Evolutionary conservation across 1,140 invertebrate species (phyloP), one percentile per base, ranked within the genome.

Genomic region (Lordiphosa stackelbergi): DNA sequence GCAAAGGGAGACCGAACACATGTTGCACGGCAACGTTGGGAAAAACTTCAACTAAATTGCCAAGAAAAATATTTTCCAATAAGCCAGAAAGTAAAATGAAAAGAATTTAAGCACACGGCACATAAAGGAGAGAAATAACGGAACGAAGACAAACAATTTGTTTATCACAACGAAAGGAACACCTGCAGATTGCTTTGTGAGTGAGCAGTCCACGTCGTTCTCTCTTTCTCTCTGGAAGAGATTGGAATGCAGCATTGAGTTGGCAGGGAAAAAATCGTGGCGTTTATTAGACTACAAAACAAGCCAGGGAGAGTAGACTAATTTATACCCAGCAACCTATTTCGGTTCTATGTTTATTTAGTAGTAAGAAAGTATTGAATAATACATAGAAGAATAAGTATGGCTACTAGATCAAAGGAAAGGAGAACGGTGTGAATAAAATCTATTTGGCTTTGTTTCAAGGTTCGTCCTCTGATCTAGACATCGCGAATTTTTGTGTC

Each of bases 1-100:
- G 11, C 7, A 11, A 36, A 2, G 13, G 37, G 9, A 13, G 13
- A 35, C 48, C 48, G 34, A 46, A 57, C 55, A 60, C 36, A 55
- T 69, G 69, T 73, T 61, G 69, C 73, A 59, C 51, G 40, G 45
- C 53, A 61, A 53, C 42, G 42, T 53, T 19, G 56, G 56, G 34
- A 47, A 41, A 34, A 77, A 77, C 63, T 77, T 73, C 55, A 59
- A 54, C 53, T 54, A 55, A 78, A 81, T 78, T 81, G 64, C 66
- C 75, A 74, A 70, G 75, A 57, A 63, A 74, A 74, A 70, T 70
- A 66, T 57, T 70, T 66, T 79, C 56, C 60, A 66, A 74, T 66
- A 79, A 79, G 53, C 42, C 56, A 54, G 31, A 48, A 68, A 54
- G 43, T 42, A 65, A 49, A 69, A 49, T 52, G 56, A 59, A 69